Conservation (phyloP, 2,113 vertebrate species). For the Coreoperca whiteheadi region DNA sequence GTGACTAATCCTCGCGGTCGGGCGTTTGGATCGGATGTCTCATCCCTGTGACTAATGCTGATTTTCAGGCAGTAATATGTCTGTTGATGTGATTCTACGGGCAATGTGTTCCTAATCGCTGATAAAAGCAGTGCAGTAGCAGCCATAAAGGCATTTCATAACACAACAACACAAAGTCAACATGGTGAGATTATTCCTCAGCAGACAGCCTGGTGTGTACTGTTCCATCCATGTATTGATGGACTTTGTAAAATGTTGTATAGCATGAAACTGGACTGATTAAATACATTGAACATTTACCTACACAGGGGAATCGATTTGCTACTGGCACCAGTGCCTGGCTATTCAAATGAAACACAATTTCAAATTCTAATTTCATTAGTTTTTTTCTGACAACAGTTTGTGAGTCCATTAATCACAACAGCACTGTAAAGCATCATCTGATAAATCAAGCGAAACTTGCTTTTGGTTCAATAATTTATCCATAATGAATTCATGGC, state of each 20-base stretch:
- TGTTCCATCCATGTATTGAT: constrained; percentile 33
- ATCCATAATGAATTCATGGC: constrained; percentile 63
- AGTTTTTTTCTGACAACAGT: constrained; percentile 50
- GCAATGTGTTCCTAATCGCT: constrained; percentile 22
- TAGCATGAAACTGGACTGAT: constrained; percentile 57
- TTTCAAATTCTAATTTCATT: constrained; percentile 81
- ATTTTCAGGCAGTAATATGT: constrained; percentile 48
- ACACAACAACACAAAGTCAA: constrained; percentile 32
- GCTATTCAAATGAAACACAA: constrained; percentile 68
- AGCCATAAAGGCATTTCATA: constrained; percentile 1
- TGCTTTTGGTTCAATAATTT: constrained; percentile 61
- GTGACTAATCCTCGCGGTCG: constrained; percentile 61
- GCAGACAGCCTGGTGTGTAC: constrained; percentile 27
- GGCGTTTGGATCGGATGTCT: constrained; percentile 22
- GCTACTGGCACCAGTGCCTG: constrained; percentile 36
- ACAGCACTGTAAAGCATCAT: constrained; percentile 41
- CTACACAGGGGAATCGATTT: constrained; percentile 49
- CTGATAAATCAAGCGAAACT: constrained; percentile 69
- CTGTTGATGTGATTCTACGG: constrained; percentile 39
- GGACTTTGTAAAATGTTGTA: constrained; percentile 44
- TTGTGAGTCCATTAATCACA: constrained; percentile 76
- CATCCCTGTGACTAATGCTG: constrained; percentile 58
- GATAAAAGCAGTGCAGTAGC: constrained; percentile 3
- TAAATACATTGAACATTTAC: constrained; percentile 44
- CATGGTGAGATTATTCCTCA: constrained; percentile 13